phyloP scores from a whole-genome alignment of 1,140 invertebrate species.

The Euschistus heros region DNA sequence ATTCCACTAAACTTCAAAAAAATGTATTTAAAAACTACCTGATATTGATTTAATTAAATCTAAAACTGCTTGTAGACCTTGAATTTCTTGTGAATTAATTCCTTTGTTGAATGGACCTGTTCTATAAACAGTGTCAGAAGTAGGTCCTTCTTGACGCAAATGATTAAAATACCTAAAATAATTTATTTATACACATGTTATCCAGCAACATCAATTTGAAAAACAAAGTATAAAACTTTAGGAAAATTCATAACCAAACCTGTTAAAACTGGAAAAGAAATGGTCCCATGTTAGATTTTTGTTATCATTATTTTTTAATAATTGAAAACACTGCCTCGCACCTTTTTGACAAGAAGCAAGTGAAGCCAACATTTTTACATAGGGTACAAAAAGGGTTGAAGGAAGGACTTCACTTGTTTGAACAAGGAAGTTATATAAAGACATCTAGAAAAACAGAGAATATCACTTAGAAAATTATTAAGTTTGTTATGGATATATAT shows the following conservation, averaged over 20 bases:
- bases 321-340: constrained; percentile 71
- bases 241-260: constrained; percentile 40
- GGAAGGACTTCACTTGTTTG: constrained; percentile 77
- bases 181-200: constrained; percentile 14
- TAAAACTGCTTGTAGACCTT: constrained; percentile 72
- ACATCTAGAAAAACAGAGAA: constrained; percentile 48
- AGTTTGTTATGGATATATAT: too few species aligned
- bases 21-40: constrained; percentile 30
- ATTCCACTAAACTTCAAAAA: too few species aligned
- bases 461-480: too few species aligned
- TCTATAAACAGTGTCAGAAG: constrained; percentile 51
- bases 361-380: constrained; percentile 75
- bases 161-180: constrained; percentile 39
- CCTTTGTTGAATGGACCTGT: constrained; percentile 45
- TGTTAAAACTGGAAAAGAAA: constrained; percentile 72
- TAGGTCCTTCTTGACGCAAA: constrained; percentile 51
- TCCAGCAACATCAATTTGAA: constrained; percentile 8
- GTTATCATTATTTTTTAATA: constrained; percentile 60
- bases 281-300: constrained; percentile 59
- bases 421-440: constrained; percentile 82
- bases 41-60: constrained; percentile 65
- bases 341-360: constrained; percentile 60
- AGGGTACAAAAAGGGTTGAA: constrained; percentile 74
- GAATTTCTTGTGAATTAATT: constrained; percentile 75
- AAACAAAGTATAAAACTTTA: neutral